Conservation (phyloP, 2,888 invertebrate species). For the Cecidostiba fungosa region DNA sequence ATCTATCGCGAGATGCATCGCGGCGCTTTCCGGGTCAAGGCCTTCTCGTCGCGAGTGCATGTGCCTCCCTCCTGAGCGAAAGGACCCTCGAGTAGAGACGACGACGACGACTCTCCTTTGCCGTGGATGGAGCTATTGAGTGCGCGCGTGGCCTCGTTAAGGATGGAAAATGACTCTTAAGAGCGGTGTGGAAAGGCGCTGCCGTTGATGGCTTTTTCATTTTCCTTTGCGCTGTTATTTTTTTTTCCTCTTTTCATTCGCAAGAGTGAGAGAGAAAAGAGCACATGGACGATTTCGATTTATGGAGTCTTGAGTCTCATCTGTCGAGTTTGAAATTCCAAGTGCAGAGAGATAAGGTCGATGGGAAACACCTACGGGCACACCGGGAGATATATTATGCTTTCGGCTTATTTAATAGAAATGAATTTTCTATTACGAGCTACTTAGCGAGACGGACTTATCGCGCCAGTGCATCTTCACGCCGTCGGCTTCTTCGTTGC, state of each 20-base stretch:
- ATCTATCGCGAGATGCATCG: slow-evolving; percentile 9
- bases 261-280: background rate
- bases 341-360: background rate
- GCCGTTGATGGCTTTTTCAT: background rate
- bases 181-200: background rate
- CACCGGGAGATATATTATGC: background rate
- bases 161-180: background rate
- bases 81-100: slow-evolving; percentile 33
- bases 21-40: slow-evolving; percentile 58
- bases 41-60: slow-evolving; percentile 25
- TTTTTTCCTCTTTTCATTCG: background rate
- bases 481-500: background rate
- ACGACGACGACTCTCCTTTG: background rate
- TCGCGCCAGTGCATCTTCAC: slow-evolving; percentile 51
- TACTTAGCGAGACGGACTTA: slow-evolving; percentile 40
- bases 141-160: slow-evolving; percentile 1
- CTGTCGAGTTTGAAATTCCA: background rate
- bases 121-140: slow-evolving; percentile 15
- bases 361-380: background rate
- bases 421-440: slow-evolving; percentile 44
- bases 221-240: background rate
- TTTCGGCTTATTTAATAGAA: slow-evolving; percentile 8
- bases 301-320: background rate
- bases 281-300: background rate
- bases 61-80: slow-evolving; percentile 16